These are phyloP conservation scores for Dromaius novaehollandiae DNA, from an alignment of 2,113 vertebrate species.

Conservation along the genomic window DNA sequence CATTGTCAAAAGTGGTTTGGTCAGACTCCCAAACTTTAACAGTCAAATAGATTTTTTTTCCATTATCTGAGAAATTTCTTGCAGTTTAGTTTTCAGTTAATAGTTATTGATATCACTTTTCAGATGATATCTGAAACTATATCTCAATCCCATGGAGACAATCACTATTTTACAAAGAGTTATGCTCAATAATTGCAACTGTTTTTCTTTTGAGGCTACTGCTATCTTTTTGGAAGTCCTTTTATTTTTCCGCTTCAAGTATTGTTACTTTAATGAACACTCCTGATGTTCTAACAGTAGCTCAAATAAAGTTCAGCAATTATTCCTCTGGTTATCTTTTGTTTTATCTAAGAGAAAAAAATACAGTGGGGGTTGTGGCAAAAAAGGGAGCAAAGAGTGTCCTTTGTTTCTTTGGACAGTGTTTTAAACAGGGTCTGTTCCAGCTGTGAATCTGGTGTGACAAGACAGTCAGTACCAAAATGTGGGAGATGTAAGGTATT, in stretches of 20 bases:
- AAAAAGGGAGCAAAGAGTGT: accelerated
- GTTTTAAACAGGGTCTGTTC: background rate
- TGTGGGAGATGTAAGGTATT: background rate
- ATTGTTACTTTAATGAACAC: background rate
- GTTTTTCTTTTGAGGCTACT: background rate
- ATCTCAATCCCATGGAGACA: background rate
- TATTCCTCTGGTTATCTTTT: background rate
- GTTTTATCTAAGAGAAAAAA: background rate
- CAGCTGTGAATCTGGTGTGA: background rate
- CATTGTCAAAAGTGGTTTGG: background rate
- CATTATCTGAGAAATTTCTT: background rate
- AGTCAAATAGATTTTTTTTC: background rate
- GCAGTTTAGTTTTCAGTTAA: background rate
- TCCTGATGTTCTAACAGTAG: background rate
- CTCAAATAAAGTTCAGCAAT: background rate
- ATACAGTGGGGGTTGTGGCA: background rate
- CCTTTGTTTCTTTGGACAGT: background rate
- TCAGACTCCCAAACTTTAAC: background rate
- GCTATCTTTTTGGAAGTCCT: background rate
- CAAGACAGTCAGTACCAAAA: background rate
- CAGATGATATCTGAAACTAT: background rate
- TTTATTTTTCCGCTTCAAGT: background rate
- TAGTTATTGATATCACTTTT: background rate
- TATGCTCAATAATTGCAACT: background rate
- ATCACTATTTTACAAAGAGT: background rate